Percentiles rank a stretch among this genome's conserved stretches.
These are phyloP conservation scores for Colius striatus DNA, from an alignment of 2,113 vertebrate genomes.

Conservation along the genomic window DNA sequence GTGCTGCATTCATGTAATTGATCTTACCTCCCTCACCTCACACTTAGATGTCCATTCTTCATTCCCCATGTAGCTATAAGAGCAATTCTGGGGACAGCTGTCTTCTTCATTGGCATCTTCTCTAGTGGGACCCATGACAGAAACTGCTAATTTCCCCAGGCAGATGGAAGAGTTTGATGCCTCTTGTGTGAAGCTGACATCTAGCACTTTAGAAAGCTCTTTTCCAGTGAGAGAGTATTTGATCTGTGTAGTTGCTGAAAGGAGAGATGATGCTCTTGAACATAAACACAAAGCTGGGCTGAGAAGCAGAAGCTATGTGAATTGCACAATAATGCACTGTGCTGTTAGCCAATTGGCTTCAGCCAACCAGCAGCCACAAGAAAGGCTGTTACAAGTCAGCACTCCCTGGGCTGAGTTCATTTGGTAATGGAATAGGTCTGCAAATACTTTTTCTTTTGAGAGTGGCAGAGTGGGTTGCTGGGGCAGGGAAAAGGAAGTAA, in stretches of 20 bases:
- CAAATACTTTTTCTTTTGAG: slow-evolving; percentile 7
- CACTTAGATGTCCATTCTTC: background rate
- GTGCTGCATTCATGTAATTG: background rate
- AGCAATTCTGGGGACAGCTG: background rate
- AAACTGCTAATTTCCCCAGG: background rate
- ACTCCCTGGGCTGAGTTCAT: slow-evolving; percentile 8
- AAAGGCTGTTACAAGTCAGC: slow-evolving; percentile 2
- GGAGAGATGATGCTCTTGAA: background rate
- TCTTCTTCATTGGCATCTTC: background rate
- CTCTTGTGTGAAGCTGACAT: background rate
- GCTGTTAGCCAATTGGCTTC: background rate
- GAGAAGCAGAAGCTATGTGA: background rate
- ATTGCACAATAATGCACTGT: background rate
- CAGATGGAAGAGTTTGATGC: background rate
- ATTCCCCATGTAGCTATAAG: background rate
- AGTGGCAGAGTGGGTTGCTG: background rate
- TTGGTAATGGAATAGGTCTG: slow-evolving; percentile 20
- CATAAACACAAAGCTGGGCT: background rate
- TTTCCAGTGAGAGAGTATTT: background rate
- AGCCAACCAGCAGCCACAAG: background rate
- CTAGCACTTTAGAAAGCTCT: background rate
- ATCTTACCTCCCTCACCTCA: background rate
- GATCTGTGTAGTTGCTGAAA: background rate
- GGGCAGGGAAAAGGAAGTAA: background rate
- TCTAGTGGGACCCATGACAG: background rate